Conservation (phyloP, 35 echinoderm and acorn worm genomes). For the Heliocidaris tuberculata region DNA sequence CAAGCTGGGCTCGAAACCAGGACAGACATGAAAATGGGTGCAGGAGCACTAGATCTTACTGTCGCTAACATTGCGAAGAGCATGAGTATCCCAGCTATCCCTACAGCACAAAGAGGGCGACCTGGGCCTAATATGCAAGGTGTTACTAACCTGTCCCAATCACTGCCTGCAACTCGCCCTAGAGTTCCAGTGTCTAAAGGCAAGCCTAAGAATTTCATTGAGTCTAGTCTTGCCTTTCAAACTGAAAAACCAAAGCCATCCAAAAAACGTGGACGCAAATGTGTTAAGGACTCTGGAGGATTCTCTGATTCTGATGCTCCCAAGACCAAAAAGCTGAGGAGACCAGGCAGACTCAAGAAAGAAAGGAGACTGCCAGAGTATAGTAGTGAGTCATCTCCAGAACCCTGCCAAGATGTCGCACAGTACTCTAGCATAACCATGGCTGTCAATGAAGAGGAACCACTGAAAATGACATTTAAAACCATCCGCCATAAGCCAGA, state of each 20-base stretch:
- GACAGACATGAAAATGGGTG: slow-evolving; percentile 38
- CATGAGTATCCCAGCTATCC: slow-evolving; percentile 3
- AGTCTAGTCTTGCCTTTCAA: slow-evolving; percentile 57
- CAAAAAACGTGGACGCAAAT: slow-evolving; percentile 60
- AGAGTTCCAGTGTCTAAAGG: slow-evolving; percentile 73
- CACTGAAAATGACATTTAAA: slow-evolving; percentile 84
- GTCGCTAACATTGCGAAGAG: slow-evolving; percentile 31
- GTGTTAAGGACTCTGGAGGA: slow-evolving; percentile 49
- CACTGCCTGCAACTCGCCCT: slow-evolving; percentile 17
- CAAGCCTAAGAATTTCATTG: slow-evolving; percentile 80
- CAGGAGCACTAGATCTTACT: slow-evolving; percentile 20
- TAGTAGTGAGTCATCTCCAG: slow-evolving; percentile 81
- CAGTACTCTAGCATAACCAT: slow-evolving; percentile 46
- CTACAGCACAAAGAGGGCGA: neutral
- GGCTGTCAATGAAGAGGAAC: slow-evolving; percentile 63
- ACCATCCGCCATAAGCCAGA: slow-evolving; percentile 45
- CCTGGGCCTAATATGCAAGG: slow-evolving; percentile 32
- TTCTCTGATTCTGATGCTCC: slow-evolving; percentile 55
- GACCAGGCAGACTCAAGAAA: slow-evolving; percentile 57
- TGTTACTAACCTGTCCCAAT: slow-evolving; percentile 40
- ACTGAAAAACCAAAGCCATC: slow-evolving; percentile 45
- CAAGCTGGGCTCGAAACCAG: slow-evolving; percentile 38
- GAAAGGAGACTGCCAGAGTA: slow-evolving; percentile 37
- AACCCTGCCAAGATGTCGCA: slow-evolving; percentile 49
- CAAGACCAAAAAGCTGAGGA: slow-evolving; percentile 58